Conservation (phyloP, 2,797 vertebrate species). For the Steatocranus sp. region DNA sequence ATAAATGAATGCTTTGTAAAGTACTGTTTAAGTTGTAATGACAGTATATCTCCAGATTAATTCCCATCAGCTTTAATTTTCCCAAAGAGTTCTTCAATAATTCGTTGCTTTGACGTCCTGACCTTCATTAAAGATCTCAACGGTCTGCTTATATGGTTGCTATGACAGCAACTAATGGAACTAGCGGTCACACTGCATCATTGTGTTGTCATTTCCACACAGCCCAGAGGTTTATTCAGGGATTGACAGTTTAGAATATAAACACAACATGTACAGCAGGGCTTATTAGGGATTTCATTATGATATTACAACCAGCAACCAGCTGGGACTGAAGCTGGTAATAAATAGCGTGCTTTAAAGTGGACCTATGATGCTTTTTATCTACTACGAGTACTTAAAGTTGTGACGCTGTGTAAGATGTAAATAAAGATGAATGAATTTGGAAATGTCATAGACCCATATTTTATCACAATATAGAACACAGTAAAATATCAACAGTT, state of each 20-base stretch:
- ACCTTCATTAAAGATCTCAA: background rate
- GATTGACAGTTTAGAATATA: background rate
- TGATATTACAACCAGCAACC: background rate
- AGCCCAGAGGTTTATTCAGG: background rate
- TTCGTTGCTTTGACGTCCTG: background rate
- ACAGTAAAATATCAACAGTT: background rate
- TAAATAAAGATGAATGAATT: background rate
- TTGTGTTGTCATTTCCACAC: background rate
- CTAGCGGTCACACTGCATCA: background rate
- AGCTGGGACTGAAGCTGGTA: background rate
- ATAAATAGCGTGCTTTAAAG: background rate
- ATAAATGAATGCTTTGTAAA: conserved; percentile 16
- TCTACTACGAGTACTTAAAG: background rate
- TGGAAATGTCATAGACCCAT: background rate
- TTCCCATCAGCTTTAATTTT: background rate
- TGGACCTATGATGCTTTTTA: background rate
- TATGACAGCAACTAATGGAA: background rate
- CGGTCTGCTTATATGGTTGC: background rate
- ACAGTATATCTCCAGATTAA: conserved; percentile 8
- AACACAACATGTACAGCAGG: background rate
- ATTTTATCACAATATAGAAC: background rate
- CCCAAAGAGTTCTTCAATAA: background rate
- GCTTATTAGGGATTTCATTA: background rate
- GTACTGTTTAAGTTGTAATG: conserved; percentile 22
- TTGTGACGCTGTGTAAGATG: background rate